Conservation (phyloP, 2,888 invertebrate genomes). For the Harpalus rubripes region DNA sequence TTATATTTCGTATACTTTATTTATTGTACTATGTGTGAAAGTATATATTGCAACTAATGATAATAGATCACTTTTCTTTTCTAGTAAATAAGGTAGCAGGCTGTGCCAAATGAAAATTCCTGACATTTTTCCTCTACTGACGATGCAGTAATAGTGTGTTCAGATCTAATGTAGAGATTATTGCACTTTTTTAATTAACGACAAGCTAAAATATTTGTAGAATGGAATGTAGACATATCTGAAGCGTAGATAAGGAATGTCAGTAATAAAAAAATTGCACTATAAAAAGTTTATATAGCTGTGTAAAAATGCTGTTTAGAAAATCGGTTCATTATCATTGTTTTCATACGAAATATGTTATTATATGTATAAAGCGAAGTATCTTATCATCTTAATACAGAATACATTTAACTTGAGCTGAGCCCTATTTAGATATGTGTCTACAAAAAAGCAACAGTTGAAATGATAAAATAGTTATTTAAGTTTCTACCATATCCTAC, state of each 20-base stretch:
- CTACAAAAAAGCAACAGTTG: no score
- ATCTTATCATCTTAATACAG: no score
- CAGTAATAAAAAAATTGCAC: neutral
- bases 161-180: neutral
- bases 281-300: neutral
- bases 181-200: constrained; percentile 37
- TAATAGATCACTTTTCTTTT: neutral
- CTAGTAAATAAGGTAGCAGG: neutral
- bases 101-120: neutral
- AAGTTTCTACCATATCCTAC: no score
- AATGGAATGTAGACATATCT: constrained; percentile 53
- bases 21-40: no score
- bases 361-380: no score
- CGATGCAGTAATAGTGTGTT: neutral
- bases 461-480: no score
- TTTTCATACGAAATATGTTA: no score
- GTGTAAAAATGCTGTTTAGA: no score
- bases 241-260: constrained; percentile 15
- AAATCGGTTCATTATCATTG: no score
- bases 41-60: neutral
- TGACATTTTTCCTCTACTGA: neutral
- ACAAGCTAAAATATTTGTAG: neutral
- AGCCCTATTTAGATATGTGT: no score
- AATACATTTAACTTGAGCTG: no score
- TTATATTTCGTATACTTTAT: neutral